Base-by-base conservation (phyloP, 2,113 vertebrate species). In the Agelaius phoeniceus region DNA sequence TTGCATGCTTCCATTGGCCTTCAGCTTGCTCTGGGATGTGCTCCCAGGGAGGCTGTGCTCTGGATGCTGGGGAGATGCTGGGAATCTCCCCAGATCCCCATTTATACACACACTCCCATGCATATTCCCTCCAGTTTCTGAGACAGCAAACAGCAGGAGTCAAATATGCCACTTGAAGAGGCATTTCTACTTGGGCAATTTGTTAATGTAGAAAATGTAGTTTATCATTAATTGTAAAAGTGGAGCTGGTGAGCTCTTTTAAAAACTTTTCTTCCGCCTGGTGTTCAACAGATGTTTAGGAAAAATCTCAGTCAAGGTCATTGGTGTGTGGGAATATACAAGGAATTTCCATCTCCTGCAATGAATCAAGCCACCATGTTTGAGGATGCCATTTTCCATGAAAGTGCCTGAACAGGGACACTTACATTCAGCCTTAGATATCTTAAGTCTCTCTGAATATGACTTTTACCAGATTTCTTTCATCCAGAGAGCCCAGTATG, bases 241-340 rank as follows among this genome's bases (percentile, higher is more conserved):
- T 51, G 39, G 73, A 92, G 73, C 69, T 87, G 41, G 33, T 30
- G 58, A 87, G 54, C 58, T 62, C 69, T 57, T 77, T 22, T 22
- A 49, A 79, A 78, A 83, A 4, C 28, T 69, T 84, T 4, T 48
- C 46, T 75, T 87, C 91, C 1, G 54, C 73, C 44, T 76, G 71
- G 69, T 41, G 69, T 87, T 78, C 61, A 93, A 67, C 86, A 92
- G 83, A 88, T 93, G 59, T 94, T 89, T 44, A 68, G 68, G 84
- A 84, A 95, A 90, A 91, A 57, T 57, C 69, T 67, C 68, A 46
- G 51, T 43, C 72, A 48, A 71, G 76, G 73, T 88, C 83, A 69
- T 18, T 77, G 3, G 2, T 77, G 54, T 96, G 67, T 37, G 72
- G 67, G 86, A 96, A 91, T 82, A 87, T 7, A 85, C 24, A 48